A percentile compares a stretch with the other conserved stretches of the same genome.
Evolutionary conservation across 2,797 vertebrate species (phyloP).

Genomic region (Dryobates pubescens): DNA sequence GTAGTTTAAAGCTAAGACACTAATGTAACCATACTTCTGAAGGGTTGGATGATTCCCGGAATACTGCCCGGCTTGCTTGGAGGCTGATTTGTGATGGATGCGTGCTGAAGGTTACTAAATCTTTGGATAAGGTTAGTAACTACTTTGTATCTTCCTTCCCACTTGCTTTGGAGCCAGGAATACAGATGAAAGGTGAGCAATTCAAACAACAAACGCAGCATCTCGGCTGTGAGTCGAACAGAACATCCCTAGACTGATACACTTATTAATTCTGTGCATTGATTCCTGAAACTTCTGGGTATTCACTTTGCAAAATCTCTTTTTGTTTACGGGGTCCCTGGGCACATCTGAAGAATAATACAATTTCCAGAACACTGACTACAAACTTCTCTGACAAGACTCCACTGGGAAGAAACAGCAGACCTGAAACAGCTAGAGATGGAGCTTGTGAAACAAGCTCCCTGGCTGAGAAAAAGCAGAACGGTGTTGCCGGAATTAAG

Average conservation of each 20-base stretch:
- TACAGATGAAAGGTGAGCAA: background rate
- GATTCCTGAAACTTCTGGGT: constrained; percentile 37
- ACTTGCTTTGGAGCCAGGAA: constrained; percentile 19
- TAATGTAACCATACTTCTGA: background rate
- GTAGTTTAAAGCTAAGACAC: background rate
- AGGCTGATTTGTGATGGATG: constrained; percentile 92
- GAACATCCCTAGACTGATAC: background rate
- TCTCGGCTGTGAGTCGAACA: background rate
- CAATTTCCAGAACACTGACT: constrained; percentile 44
- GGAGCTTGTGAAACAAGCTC: background rate
- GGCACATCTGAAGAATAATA: constrained; percentile 66
- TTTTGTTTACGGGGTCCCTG: constrained; percentile 71
- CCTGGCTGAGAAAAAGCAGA: background rate
- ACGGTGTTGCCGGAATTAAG: background rate
- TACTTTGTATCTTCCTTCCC: constrained; percentile 35
- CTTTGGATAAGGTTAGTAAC: constrained; percentile 88
- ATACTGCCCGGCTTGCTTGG: constrained; percentile 90
- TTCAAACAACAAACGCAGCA: background rate
- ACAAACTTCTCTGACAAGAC: constrained; percentile 16
- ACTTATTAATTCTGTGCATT: constrained; percentile 8
- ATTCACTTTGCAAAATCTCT: constrained; percentile 62
- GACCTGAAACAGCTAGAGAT: background rate
- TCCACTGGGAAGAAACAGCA: constrained; percentile 28
- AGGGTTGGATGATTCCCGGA: constrained; percentile 93
- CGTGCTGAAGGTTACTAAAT: constrained; percentile 88